Base-by-base conservation (phyloP, 2,888 invertebrate genomes). In the Adineta ricciae region DNA sequence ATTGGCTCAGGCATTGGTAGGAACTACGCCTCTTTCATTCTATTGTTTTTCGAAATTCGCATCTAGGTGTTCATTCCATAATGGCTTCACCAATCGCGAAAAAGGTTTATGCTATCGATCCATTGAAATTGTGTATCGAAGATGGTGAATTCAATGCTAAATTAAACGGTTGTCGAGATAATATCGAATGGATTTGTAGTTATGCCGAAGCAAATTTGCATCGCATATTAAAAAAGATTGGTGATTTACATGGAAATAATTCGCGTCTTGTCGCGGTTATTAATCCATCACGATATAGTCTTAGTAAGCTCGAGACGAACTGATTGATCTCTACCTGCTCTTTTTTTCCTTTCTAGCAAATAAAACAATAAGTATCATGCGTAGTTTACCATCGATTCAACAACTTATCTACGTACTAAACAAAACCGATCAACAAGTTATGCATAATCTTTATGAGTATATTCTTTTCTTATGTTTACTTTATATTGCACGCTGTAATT, bases 381-480 rank as follows among this genome's bases (percentile, higher is more conserved):
- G 78, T 24, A 41, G n/a, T 78, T 16, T 78, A 38, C 11, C 9
- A 41, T 24, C 38, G n/a, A n/a, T 78, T 21, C 41, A 41, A 41
- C 38, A 36, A 41, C 24, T 78, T 9, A 0, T 41, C 2, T 78
- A 78, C 24, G 78, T 78, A n/a, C 41, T n/a, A 78, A 0, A 24
- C 41, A 78, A 78, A 78, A 8, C 41, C 1, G 78, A 78, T 41
- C 11, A 78, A n/a, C 78, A 78, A 41, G 5, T 14, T 2, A 78
- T 78, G 78, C 41, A 78, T 78, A 24, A 38, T 78, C 41, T 78
- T 78, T 78, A 78, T 41, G 78, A 78, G 78, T 78, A 78, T 41
- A n/a, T 38, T 78, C 2, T 24, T 24, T 41, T 0, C 24, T 41
- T 9, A 41, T 1, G n/a, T 41, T 8, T 1, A 7, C 1, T 41